phyloP scores from a whole-genome alignment of 2,797 vertebrate species.

The Macrochelys suwanniensis region DNA sequence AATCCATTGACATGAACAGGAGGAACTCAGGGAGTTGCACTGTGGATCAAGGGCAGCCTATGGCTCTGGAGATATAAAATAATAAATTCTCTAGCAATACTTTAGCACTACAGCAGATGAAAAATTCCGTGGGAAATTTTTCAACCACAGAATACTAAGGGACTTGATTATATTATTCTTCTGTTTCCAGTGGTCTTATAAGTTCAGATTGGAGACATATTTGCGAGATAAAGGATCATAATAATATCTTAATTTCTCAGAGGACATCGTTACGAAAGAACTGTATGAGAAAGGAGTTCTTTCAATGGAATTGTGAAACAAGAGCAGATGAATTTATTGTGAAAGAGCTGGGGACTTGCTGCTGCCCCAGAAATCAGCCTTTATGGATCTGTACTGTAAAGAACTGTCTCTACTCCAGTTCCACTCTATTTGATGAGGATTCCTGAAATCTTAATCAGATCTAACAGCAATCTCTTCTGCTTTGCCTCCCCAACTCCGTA shows the following conservation, averaged over 20 bases:
- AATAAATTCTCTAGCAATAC: background rate
- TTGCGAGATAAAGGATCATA: slow-evolving; percentile 40
- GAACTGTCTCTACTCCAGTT: slow-evolving; percentile 64
- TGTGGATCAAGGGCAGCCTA: background rate
- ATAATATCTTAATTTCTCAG: slow-evolving; percentile 69
- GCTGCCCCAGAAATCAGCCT: slow-evolving; percentile 62
- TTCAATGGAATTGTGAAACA: slow-evolving; percentile 52
- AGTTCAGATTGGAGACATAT: slow-evolving; percentile 11
- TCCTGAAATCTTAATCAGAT: slow-evolving; percentile 74
- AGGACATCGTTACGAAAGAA: slow-evolving; percentile 55
- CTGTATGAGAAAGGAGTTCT: slow-evolving; percentile 40
- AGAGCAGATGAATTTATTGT: slow-evolving; percentile 48
- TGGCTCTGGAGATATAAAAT: background rate
- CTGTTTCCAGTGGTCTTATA: slow-evolving; percentile 33
- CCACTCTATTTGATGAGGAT: slow-evolving; percentile 70
- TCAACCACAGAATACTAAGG: background rate
- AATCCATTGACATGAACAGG: background rate
- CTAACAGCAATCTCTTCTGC: slow-evolving; percentile 61
- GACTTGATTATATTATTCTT: slow-evolving; percentile 31
- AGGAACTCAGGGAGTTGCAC: background rate
- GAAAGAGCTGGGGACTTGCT: slow-evolving; percentile 41
- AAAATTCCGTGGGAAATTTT: background rate
- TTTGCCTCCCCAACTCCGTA: slow-evolving; percentile 60
- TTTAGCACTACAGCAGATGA: slow-evolving; percentile 2
- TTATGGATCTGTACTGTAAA: slow-evolving; percentile 63